phyloP scores from a whole-genome alignment of 2,888 invertebrate species.

The Sipha maydis region DNA sequence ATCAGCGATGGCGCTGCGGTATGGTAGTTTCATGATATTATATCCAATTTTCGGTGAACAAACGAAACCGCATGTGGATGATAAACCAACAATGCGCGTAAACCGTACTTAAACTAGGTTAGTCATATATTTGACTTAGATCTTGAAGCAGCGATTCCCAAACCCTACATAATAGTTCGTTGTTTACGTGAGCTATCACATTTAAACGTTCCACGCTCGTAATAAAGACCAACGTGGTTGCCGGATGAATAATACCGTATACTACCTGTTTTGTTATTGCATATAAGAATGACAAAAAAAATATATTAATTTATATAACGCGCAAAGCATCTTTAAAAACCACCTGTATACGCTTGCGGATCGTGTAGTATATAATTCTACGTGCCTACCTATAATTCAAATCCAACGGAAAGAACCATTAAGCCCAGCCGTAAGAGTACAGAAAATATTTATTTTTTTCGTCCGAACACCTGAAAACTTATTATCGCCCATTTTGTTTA shows the following conservation, averaged over 20 bases:
- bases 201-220: not conserved
- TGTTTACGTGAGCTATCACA: slow-evolving; percentile 13
- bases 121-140: slow-evolving; percentile 27
- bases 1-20: not conserved
- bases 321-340: no score
- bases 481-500: no score
- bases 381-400: no score
- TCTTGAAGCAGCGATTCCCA: slow-evolving; percentile 2
- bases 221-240: slow-evolving; percentile 20
- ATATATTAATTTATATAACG: no score
- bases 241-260: not conserved
- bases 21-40: not conserved
- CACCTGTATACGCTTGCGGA: no score
- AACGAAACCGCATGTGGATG: slow-evolving; percentile 21
- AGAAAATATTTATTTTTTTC: no score
- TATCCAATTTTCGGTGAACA: slow-evolving; percentile 27
- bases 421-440: no score
- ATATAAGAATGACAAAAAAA: no score
- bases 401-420: no score
- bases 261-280: not conserved
- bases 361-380: no score
- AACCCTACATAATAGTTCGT: not conserved
- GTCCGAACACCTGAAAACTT: no score
- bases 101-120: slow-evolving; percentile 12
- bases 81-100: slow-evolving; percentile 30